phyloP scores from a whole-genome alignment of 2,113 vertebrate species.

The Rhynchomys soricoides region DNA sequence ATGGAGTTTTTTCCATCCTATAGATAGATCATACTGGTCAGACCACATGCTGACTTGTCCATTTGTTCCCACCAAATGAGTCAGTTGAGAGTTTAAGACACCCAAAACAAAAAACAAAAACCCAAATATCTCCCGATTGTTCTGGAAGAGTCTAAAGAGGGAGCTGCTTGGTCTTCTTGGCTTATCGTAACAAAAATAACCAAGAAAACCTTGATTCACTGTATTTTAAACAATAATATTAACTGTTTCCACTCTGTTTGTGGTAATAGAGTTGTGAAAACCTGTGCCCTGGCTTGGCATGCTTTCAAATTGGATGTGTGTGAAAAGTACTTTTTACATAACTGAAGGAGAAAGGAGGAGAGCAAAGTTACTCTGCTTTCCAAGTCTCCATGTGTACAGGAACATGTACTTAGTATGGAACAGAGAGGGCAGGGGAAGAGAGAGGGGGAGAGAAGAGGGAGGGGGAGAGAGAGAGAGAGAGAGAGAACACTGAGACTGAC shows the following conservation, averaged over 20 bases:
- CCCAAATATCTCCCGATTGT: slow-evolving; percentile 46
- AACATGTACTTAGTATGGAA: not conserved
- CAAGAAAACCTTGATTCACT: slow-evolving; percentile 18
- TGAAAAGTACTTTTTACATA: slow-evolving; percentile 24
- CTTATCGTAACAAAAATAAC: slow-evolving; percentile 39
- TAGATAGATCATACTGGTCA: slow-evolving; percentile 55
- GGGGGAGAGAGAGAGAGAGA: not conserved
- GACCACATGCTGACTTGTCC: slow-evolving; percentile 67
- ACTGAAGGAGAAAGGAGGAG: not conserved
- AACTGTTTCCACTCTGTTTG: not conserved
- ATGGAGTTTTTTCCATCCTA: not conserved
- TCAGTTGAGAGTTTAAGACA: slow-evolving; percentile 47
- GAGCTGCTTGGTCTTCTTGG: not conserved
- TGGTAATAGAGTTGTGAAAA: slow-evolving; percentile 49
- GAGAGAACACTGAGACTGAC: not conserved
- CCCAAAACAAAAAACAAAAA: not conserved
- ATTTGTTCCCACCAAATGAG: slow-evolving; percentile 65
- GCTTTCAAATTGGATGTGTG: slow-evolving; percentile 18
- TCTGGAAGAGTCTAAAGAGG: slow-evolving; percentile 19
- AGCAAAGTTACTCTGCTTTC: not conserved
- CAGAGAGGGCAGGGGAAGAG: not conserved
- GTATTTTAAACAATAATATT: slow-evolving; percentile 61
- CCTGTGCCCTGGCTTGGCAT: not conserved
- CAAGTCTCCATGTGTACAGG: not conserved
- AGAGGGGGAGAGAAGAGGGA: not conserved